These are phyloP conservation scores for Dendropsophus ebraccatus DNA, from an alignment of 2,113 vertebrate genomes.

Conservation along the genomic window DNA sequence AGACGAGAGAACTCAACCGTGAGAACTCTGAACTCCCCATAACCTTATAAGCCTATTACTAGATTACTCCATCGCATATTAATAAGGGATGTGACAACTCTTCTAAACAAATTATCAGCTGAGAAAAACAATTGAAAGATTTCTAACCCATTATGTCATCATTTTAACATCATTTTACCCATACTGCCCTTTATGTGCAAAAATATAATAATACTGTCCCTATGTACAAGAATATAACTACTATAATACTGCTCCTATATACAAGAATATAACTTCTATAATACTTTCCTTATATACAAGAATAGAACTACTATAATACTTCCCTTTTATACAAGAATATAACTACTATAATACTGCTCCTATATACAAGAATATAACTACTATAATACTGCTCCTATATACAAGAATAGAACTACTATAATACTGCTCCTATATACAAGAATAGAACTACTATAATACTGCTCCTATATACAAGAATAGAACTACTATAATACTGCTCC, in stretches of 20 bases:
- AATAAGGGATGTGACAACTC: neutral
- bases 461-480: neutral
- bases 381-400: constrained; percentile 10
- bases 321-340: neutral
- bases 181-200: neutral
- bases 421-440: neutral
- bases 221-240: constrained; percentile 7
- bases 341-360: neutral
- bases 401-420: no score
- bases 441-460: constrained; percentile 15
- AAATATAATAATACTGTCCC: neutral
- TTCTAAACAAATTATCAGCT: no score
- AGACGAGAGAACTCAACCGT: neutral
- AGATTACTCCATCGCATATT: neutral
- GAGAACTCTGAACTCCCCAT: neutral
- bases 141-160: no score
- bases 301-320: constrained; percentile 13
- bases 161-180: no score
- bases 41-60: neutral
- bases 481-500: neutral
- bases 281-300: neutral
- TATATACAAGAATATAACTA: constrained; percentile 1
- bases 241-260: neutral
- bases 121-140: no score
- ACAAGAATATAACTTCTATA: constrained; percentile 12